Base-by-base conservation (phyloP, 2,888 invertebrate species). In the Dynastes hyllus region DNA sequence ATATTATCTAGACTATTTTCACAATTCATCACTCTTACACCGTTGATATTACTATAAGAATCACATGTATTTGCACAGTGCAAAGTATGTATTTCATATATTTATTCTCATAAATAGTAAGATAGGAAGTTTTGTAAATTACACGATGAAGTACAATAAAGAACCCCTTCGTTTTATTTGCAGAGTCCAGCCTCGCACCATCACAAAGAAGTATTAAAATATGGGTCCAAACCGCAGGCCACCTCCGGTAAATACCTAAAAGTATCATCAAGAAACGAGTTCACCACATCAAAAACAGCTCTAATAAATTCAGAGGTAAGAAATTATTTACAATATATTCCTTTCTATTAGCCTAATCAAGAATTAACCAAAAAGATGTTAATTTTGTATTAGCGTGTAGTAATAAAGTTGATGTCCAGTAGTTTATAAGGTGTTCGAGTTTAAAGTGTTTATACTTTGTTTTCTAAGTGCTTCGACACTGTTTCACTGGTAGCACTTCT, bases 181-280 rank as follows among this genome's bases (percentile, higher is more conserved):
- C 86, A 89, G 89, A 89, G 88, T 85, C 89, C 88, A 82, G 88
- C 88, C 70, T 84, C 87, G 76, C 88, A 88, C 81, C 88, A 88
- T 80, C 88, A 87, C 83, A 88, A 88, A 81, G 88, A 89, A 83
- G 88, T 87, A 79, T 85, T 86, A 45, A 88, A 88, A 79, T 88
- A 88, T 85, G 87, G 87, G 82, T 86, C 88, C 80, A 85, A 86
- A 81, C 84, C 85, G 77, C 86, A 86, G 82, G 84, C 86, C 69
- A 83, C 84, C 76, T 84, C 87, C 66, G 87, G 86, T 79, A 88
- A 87, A 83, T 87, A 87, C 81, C 81, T 88, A 81, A 88, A 88
- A 81, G 84, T 87, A 51, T 85, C 88, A 69, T 87, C 87, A 76
- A 86, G 87, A 81, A 88, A 86, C 83, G 87, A 86, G 81, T 86